These are phyloP conservation scores for Umimayanthus kanabou DNA, from an alignment of 92 coral and sea anemone species.

Conservation along the genomic window DNA sequence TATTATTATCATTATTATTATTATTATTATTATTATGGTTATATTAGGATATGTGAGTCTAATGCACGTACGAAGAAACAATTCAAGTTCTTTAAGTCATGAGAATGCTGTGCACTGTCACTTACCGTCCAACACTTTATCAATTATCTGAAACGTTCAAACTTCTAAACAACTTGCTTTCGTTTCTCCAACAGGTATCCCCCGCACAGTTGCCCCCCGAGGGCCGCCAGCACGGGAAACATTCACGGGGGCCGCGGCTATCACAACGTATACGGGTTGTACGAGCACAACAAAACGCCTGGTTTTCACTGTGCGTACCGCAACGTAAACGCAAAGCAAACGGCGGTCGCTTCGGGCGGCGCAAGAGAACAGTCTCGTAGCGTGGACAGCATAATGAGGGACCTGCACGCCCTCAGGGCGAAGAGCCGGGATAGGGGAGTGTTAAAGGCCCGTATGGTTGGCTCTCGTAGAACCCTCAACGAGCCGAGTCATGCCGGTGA, in stretches of 20 bases:
- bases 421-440: neutral
- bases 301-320: constrained; percentile 7
- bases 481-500: neutral
- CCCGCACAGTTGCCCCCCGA: neutral
- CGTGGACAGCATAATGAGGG: constrained; percentile 38
- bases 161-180: neutral
- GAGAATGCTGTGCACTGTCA: neutral
- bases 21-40: too few species aligned
- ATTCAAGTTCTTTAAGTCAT: neutral
- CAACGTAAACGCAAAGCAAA: constrained; percentile 1
- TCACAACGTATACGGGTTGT: constrained; percentile 31
- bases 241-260: constrained; percentile 29
- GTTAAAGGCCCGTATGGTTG: constrained; percentile 36
- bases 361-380: constrained; percentile 8
- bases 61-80: neutral
- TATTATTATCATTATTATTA: too few species aligned
- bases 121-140: neutral
- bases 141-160: neutral
- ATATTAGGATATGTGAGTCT: too few species aligned
- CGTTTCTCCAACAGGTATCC: constrained; percentile 21
- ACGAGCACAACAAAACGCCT: constrained; percentile 32
- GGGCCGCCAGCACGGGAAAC: constrained; percentile 42
- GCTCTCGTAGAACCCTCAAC: constrained; percentile 12
- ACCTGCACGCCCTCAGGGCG: constrained; percentile 29
- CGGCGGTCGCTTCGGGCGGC: neutral